Evolutionary conservation across 1,140 invertebrate genomes (phyloP).

Genomic region (Drosophila murphyi): DNA sequence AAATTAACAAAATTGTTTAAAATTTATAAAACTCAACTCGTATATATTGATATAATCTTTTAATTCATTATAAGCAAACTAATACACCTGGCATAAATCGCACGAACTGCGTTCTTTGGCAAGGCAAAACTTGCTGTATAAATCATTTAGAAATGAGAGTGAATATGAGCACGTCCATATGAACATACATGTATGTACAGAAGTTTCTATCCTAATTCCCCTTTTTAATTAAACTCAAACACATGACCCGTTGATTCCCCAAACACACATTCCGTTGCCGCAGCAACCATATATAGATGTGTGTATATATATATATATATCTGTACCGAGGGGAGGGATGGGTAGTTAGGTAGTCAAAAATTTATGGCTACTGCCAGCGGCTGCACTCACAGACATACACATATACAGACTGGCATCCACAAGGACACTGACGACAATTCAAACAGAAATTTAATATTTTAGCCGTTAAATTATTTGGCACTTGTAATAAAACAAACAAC

Average conservation of each 20-base stretch:
- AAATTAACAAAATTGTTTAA: no score
- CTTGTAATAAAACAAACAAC: constrained; percentile 82
- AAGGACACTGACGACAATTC: constrained; percentile 63
- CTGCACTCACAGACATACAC: constrained; percentile 20
- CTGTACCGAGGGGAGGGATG: background rate
- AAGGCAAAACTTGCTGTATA: constrained; percentile 33
- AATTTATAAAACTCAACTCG: no score
- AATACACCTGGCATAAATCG: constrained; percentile 35
- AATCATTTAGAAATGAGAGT: constrained; percentile 40
- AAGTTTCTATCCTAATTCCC: constrained; percentile 61
- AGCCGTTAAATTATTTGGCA: constrained; percentile 82
- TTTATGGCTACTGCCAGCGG: constrained; percentile 59
- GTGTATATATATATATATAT: background rate
- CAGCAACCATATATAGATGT: constrained; percentile 11
- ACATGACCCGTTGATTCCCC: constrained; percentile 70
- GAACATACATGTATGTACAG: constrained; percentile 2
- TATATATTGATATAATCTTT: background rate
- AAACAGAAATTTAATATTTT: constrained; percentile 82
- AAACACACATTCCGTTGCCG: constrained; percentile 76
- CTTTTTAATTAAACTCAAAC: constrained; percentile 80
- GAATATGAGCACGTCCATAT: constrained; percentile 34
- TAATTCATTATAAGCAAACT: constrained; percentile 16
- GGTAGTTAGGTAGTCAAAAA: constrained; percentile 43
- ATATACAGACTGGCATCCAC: constrained; percentile 5
- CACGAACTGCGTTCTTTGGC: background rate